Evolutionary conservation across 2,888 invertebrate genomes (phyloP), one percentile per base, ranked within the genome.

Genomic region (Microchrysa polita): DNA sequence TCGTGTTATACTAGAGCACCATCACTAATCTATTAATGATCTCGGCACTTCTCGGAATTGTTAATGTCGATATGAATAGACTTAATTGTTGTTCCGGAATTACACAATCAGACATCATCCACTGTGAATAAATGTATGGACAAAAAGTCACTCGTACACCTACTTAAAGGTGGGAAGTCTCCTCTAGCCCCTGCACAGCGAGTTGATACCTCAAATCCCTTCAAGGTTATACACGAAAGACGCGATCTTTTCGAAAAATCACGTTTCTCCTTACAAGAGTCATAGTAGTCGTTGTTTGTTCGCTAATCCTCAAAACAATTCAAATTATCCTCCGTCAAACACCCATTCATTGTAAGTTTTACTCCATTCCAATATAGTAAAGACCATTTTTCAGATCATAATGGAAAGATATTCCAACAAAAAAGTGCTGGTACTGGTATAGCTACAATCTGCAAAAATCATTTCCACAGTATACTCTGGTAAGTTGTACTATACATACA

Each of bases 291-390:
- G 65, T 12, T 34, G 22, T 23, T n/a, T 18, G 44, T 16, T 20
- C 16, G 65, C 20, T 65, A 65, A 65, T 65, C 65, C 65, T 65
- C 65, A 18, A 65, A 65, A 65, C 65, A 65, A 65, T 65, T 65
- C 65, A 65, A 65, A 65, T 65, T 65, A 65, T 65, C 65, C 65
- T 14, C 1, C 65, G 65, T 22, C 65, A 65, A 63, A 65, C 65
- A 65, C 20, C 65, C 44, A 65, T 65, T 65, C 65, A 65, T n/a
- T n/a, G n/a, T n/a, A 65, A 65, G 65, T 65, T 65, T 65, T 65
- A 65, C 65, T 22, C 22, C 48, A 44, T 48, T 42, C 65, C 65
- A 22, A 65, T 44, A 65, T 65, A n/a, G n/a, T 65, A 65, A 65
- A 65, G 42, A 65, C 65, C 65, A 65, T 65, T 65, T n/a, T 65